Percentiles rank a stretch among this genome's conserved stretches.
Conservation (phyloP, 2,113 vertebrate species). For the Acinonyx jubatus region DNA sequence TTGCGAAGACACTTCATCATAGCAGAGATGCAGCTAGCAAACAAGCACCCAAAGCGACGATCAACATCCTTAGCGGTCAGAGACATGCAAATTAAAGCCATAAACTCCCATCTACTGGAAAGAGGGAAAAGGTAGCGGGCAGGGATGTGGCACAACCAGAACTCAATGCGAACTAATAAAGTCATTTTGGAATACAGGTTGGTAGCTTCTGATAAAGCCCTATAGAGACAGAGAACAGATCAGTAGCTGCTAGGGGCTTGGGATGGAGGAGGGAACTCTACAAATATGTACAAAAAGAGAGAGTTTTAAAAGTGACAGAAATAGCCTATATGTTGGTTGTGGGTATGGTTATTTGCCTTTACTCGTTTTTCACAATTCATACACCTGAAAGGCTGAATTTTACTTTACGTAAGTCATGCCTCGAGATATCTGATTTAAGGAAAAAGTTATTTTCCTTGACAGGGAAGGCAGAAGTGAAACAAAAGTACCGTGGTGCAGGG, state of each 20-base stretch:
- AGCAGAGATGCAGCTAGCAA: not conserved
- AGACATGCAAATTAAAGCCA: not conserved
- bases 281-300: not conserved
- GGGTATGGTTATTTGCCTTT: not conserved
- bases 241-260: not conserved
- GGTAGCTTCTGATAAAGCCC: not conserved
- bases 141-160: not conserved
- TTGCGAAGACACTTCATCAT: not conserved
- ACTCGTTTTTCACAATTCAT: slow-evolving; percentile 1
- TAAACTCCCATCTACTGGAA: not conserved
- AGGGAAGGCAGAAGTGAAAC: not conserved
- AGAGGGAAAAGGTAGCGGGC: not conserved
- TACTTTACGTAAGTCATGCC: not conserved
- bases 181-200: not conserved
- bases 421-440: not conserved
- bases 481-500: not conserved
- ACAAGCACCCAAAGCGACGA: not conserved
- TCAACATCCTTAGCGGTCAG: not conserved
- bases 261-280: not conserved
- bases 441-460: not conserved
- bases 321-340: not conserved
- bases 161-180: not conserved
- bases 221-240: not conserved
- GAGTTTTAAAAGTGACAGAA: not conserved
- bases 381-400: not conserved